phyloP scores from a whole-genome alignment of 2,888 invertebrate genomes.

The Lordiphosa andalusiaca region DNA sequence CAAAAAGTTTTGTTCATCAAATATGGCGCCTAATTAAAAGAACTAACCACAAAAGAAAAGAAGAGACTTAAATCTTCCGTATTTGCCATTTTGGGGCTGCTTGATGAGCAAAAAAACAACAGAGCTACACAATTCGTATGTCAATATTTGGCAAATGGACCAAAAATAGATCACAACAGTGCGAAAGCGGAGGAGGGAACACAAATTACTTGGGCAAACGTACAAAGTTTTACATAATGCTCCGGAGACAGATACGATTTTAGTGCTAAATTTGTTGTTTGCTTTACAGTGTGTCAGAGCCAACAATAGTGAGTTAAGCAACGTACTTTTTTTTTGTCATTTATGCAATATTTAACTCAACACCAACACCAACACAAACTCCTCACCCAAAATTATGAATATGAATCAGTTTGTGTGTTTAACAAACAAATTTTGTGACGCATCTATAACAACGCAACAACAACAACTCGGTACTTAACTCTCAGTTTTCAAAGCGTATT shows the following conservation, averaged over 20 bases:
- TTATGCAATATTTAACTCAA: constrained; percentile 53
- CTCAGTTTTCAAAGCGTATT: constrained; percentile 30
- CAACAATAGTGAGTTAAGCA: constrained; percentile 57
- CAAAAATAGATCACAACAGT: constrained; percentile 29
- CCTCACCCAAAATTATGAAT: constrained; percentile 5
- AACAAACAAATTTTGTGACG: constrained; percentile 4
- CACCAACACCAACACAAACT: constrained; percentile 1
- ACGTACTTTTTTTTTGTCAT: constrained; percentile 33
- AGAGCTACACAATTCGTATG: constrained; percentile 21
- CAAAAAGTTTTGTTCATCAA: constrained; percentile 31
- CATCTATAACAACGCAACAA: constrained; percentile 9
- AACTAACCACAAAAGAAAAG: constrained; percentile 24
- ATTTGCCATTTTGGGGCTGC: constrained; percentile 40
- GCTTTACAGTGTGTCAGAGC: constrained; percentile 40
- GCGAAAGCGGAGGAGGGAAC: constrained; percentile 4
- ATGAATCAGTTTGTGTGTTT: constrained; percentile 11
- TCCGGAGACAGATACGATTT: constrained; percentile 5
- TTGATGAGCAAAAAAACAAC: constrained; percentile 14
- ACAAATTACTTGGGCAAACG: constrained; percentile 7
- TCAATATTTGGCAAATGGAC: constrained; percentile 39
- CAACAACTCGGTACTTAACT: constrained; percentile 5
- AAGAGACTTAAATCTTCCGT: constrained; percentile 54
- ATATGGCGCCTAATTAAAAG: constrained; percentile 70
- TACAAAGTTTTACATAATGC: constrained; percentile 26
- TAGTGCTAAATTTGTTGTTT: constrained; percentile 24